phyloP scores from a whole-genome alignment of 2,888 invertebrate species.

The Bruchidius siliquastri region DNA sequence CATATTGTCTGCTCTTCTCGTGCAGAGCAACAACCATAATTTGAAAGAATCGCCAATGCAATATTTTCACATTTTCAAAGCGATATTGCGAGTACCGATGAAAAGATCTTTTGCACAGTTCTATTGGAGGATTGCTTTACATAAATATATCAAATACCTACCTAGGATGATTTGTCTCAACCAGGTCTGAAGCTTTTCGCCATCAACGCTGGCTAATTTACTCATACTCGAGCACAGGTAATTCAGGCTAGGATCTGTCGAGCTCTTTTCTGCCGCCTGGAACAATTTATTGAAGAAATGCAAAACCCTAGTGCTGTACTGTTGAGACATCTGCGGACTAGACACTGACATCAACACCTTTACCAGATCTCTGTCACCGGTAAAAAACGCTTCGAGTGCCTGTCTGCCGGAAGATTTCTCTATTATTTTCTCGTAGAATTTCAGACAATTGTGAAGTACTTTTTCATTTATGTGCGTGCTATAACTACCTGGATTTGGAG shows the following conservation, averaged over 20 bases:
- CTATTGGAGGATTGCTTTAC: background rate
- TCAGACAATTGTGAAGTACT: slow-evolving; percentile 63
- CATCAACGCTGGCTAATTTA: slow-evolving; percentile 61
- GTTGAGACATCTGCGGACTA: slow-evolving; percentile 63
- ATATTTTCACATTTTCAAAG: too few relatives aligned
- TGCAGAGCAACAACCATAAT: too few relatives aligned
- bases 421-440: slow-evolving; percentile 81
- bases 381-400: slow-evolving; percentile 80
- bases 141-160: background rate
- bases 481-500: slow-evolving; percentile 25
- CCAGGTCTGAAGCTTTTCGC: slow-evolving; percentile 60
- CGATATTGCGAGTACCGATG: too few relatives aligned
- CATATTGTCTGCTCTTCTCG: too few relatives aligned
- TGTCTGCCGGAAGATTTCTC: slow-evolving; percentile 77
- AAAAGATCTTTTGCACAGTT: too few relatives aligned
- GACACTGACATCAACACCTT: slow-evolving; percentile 78
- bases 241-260: slow-evolving; percentile 59
- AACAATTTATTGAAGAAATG: slow-evolving; percentile 75
- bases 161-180: slow-evolving; percentile 63
- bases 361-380: slow-evolving; percentile 65
- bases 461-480: slow-evolving; percentile 54
- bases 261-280: slow-evolving; percentile 58
- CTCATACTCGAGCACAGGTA: slow-evolving; percentile 64
- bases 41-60: too few relatives aligned
- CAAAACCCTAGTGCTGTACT: slow-evolving; percentile 73